Percentiles rank a stretch among this genome's conserved stretches.
These are phyloP conservation scores for Scaptodrosophila lebanonensis DNA, from an alignment of 1,140 invertebrate genomes.

Conservation along the genomic window DNA sequence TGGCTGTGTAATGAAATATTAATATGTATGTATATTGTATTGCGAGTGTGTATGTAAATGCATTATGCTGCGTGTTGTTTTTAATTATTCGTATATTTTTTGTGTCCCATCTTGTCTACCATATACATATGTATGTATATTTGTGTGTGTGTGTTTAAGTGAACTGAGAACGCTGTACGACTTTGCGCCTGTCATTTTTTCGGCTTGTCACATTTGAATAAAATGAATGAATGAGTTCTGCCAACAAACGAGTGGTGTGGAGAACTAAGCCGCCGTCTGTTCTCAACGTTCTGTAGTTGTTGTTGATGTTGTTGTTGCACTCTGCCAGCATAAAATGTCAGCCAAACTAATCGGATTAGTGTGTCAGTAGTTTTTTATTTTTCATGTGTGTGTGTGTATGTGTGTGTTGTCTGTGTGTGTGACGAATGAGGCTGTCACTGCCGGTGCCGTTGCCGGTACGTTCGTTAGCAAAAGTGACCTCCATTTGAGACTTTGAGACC, in stretches of 20 bases:
- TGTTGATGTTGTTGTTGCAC: conserved; percentile 27
- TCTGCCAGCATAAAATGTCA: conserved; percentile 61
- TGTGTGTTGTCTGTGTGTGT: conserved; percentile 34
- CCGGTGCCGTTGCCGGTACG: conserved; percentile 24
- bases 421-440: conserved; percentile 46
- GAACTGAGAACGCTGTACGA: too few relatives aligned
- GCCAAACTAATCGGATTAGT: conserved; percentile 71
- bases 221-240: conserved; percentile 58
- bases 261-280: conserved; percentile 5
- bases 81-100: too few relatives aligned
- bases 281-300: conserved; percentile 10
- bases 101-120: conserved; percentile 19
- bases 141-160: not conserved
- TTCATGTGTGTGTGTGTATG: not conserved
- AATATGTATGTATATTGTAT: too few relatives aligned
- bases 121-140: conserved; percentile 2
- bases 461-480: conserved; percentile 71
- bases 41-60: not conserved
- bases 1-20: too few relatives aligned
- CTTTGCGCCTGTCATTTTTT: conserved; percentile 40
- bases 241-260: not conserved
- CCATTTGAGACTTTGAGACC: conserved; percentile 35
- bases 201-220: conserved; percentile 68
- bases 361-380: conserved; percentile 56
- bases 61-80: too few relatives aligned